phyloP scores from a whole-genome alignment of 2,113 vertebrate genomes.

The cattle (Bos taurus) region ARS-UCD2.0 NC_037329.1:60513501-60514000 shows the following conservation, averaged over 20 bases:
- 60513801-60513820: constrained; percentile 60
- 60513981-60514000: constrained; percentile 18
- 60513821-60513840: constrained; percentile 52
- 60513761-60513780: constrained; percentile 44
- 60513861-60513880: constrained; percentile 51
- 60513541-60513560: constrained; percentile 47
- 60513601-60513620: constrained; percentile 50
- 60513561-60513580: constrained; percentile 58
- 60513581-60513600: constrained; percentile 39
- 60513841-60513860: constrained; percentile 53
- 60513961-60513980: constrained; percentile 31
- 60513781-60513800: constrained; percentile 63
- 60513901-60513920: constrained; percentile 50
- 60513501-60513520: constrained; percentile 29
- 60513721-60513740: constrained; percentile 67
- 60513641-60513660: constrained; percentile 53
- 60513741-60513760: constrained; percentile 55
- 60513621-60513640: constrained; percentile 48
- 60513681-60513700: constrained; percentile 25
- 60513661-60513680: constrained; percentile 14
- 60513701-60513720: constrained; percentile 64
- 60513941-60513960: constrained; percentile 60
- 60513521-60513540: constrained; percentile 46
- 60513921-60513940: constrained; percentile 63
- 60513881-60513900: constrained; percentile 54